Conservation (phyloP, 2,113 vertebrate species). For the Patagioenas fasciata region DNA sequence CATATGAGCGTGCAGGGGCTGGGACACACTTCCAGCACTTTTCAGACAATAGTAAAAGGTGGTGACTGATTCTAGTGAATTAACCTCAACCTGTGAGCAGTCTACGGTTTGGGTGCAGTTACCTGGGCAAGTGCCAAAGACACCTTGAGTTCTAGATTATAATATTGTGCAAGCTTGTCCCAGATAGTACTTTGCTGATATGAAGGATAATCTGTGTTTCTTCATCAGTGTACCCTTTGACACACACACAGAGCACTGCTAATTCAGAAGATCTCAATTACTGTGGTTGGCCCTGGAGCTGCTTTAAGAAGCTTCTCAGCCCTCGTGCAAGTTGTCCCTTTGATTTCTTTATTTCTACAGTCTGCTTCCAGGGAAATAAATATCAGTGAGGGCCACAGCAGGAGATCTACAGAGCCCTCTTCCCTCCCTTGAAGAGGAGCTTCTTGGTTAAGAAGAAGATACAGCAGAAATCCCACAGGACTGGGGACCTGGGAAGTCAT, state of each 20-base stretch:
- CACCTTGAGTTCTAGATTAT: not conserved
- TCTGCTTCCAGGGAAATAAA: not conserved
- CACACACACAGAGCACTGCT: not conserved
- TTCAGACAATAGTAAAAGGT: not conserved
- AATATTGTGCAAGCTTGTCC: not conserved
- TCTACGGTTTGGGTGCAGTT: not conserved
- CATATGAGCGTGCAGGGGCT: not conserved
- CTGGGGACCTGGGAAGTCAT: not conserved
- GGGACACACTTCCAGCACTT: not conserved
- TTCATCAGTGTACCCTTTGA: not conserved
- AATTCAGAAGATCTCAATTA: not conserved
- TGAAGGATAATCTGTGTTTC: not conserved
- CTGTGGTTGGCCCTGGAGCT: not conserved
- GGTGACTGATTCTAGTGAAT: not conserved
- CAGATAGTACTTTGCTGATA: not conserved
- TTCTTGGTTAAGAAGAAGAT: not conserved
- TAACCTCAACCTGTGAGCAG: not conserved
- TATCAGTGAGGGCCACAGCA: not conserved
- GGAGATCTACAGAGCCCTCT: not conserved
- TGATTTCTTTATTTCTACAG: not conserved
- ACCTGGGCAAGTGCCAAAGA: not conserved
- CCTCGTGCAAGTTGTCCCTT: not conserved
- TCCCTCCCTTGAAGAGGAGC: not conserved
- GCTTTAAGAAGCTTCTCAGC: not conserved
- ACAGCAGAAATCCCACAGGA: not conserved